Percentiles rank a stretch among this genome's conserved stretches.
Evolutionary conservation across 2,888 invertebrate species (phyloP).

Genomic region (Acanthoscelides obtectus): DNA sequence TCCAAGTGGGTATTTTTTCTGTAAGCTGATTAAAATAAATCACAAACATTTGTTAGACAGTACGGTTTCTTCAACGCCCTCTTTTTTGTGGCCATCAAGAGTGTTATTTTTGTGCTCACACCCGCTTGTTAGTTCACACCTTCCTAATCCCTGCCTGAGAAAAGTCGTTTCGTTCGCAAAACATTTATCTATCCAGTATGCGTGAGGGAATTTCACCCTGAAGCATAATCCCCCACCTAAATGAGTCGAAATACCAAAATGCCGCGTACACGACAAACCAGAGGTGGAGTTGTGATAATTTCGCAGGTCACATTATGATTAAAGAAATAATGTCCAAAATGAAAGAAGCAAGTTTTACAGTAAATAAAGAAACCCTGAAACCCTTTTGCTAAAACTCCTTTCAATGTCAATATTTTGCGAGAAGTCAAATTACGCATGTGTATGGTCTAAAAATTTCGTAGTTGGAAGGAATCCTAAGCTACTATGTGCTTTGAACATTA

Average conservation of each 20-base stretch:
- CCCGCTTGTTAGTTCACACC: background rate
- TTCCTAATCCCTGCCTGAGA: background rate
- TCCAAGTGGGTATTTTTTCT: background rate
- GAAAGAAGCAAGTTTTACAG: no score
- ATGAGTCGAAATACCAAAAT: background rate
- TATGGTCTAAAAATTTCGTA: no score
- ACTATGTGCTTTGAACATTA: no score
- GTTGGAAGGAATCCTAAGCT: no score
- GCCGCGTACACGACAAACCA: no score
- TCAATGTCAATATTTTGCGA: no score
- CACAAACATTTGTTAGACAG: background rate
- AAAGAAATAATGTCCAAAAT: no score
- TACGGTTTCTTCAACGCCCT: background rate
- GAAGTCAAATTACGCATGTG: no score
- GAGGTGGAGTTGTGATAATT: no score
- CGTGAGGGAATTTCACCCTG: background rate
- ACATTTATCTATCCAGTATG: background rate
- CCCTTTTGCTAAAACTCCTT: no score
- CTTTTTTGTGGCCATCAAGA: background rate
- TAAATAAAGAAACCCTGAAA: no score
- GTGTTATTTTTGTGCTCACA: background rate
- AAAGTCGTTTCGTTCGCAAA: background rate
- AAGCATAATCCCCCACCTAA: background rate
- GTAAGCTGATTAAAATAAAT: background rate
- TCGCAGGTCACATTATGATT: no score